phyloP scores from a whole-genome alignment of 2,797 vertebrate species.

The Pangasius macronema region DNA sequence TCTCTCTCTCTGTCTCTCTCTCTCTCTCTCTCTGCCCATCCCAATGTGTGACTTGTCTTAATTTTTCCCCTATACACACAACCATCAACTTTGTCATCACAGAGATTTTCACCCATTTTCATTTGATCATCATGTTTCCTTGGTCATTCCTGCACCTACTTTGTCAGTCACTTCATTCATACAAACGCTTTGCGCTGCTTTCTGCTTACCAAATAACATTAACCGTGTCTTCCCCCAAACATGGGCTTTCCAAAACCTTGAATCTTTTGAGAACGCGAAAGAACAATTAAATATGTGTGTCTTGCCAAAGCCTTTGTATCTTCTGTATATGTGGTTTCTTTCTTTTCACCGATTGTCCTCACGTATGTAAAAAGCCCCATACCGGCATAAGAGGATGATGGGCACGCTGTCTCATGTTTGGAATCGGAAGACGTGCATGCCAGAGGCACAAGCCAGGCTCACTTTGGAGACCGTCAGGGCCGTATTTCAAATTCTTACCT shows the following conservation, averaged over 20 bases:
- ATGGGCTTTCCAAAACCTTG: conserved; percentile 66
- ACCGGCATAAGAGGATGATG: conserved; percentile 34
- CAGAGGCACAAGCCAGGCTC: conserved; percentile 69
- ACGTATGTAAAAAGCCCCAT: conserved; percentile 18
- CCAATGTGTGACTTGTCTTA: conserved; percentile 79
- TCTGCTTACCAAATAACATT: conserved; percentile 77
- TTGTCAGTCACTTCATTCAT: conserved; percentile 76
- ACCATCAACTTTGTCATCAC: background rate
- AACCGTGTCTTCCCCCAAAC: conserved; percentile 77
- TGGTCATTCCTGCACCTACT: conserved; percentile 82
- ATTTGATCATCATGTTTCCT: conserved; percentile 16
- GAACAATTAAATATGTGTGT: conserved; percentile 44
- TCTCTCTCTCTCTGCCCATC: conserved; percentile 31
- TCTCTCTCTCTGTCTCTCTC: conserved; percentile 25
- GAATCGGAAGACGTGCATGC: conserved; percentile 91
- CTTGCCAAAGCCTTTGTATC: conserved; percentile 72
- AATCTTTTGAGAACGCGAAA: conserved; percentile 36
- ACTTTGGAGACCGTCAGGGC: conserved; percentile 52
- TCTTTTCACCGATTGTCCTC: conserved; percentile 39
- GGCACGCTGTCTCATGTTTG: conserved; percentile 79
- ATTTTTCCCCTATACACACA: background rate
- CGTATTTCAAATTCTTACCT: conserved; percentile 59
- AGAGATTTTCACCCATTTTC: background rate
- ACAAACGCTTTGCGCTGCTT: conserved; percentile 84
- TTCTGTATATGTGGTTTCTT: conserved; percentile 49